Conservation (phyloP, 2,888 invertebrate species). For the Microctonus brassicae region DNA sequence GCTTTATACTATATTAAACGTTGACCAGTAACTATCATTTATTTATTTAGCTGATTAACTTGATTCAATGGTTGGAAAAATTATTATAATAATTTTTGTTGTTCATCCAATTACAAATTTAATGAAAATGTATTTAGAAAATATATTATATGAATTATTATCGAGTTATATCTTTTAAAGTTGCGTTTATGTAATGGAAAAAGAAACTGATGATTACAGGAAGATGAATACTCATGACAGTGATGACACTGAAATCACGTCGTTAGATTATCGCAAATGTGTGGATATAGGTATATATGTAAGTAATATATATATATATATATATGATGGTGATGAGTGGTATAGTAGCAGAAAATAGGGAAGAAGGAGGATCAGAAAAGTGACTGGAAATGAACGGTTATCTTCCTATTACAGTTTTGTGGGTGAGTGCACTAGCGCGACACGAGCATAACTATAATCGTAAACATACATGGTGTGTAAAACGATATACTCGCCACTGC, state of each 20-base stretch:
- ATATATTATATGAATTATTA: neutral
- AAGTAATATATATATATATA: no score
- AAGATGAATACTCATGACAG: conserved; percentile 14
- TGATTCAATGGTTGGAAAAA: no score
- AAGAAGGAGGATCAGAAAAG: conserved; percentile 35
- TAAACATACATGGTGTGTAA: conserved; percentile 56
- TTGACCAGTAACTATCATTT: neutral
- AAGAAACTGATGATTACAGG: neutral
- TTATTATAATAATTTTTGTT: no score
- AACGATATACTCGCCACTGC: conserved; percentile 47
- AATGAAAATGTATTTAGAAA: no score
- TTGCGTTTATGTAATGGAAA: neutral
- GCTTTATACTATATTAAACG: conserved; percentile 38
- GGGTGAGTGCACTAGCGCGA: conserved; percentile 42
- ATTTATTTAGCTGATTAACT: neutral
- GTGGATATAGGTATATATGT: neutral
- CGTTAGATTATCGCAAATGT: conserved; percentile 43
- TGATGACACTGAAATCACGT: conserved; percentile 15
- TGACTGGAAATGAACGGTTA: conserved; percentile 50
- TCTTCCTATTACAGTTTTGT: conserved; percentile 53
- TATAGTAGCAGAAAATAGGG: conserved; percentile 26
- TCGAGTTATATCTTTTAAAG: neutral
- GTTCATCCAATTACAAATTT: no score
- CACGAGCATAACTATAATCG: conserved; percentile 48
- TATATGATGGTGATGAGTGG: neutral